Conservation (phyloP, 2,888 invertebrate species). For the Ophion costatus region DNA sequence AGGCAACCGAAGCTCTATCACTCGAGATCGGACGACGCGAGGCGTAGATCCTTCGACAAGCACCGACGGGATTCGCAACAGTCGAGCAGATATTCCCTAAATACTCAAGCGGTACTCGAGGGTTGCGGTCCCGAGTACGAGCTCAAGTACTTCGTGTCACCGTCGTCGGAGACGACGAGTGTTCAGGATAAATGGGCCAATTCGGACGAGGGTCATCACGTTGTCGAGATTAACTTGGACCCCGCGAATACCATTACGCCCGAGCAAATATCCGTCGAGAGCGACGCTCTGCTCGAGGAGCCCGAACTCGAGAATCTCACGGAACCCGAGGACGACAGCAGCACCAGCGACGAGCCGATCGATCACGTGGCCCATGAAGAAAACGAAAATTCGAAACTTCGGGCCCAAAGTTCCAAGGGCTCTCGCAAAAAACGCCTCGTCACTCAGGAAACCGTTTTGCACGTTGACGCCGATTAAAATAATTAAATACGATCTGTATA, state of each 20-base stretch:
- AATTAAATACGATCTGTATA: neutral
- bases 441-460: slow-evolving; percentile 62
- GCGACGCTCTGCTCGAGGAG: slow-evolving; percentile 79
- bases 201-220: slow-evolving; percentile 75
- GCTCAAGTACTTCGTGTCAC: slow-evolving; percentile 77
- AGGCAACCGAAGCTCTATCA: slow-evolving; percentile 79
- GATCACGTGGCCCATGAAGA: slow-evolving; percentile 25
- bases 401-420: slow-evolving; percentile 45
- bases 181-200: slow-evolving; percentile 72
- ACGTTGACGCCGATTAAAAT: slow-evolving; percentile 61
- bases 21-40: slow-evolving; percentile 81
- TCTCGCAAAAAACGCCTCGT: slow-evolving; percentile 62
- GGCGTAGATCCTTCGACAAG: slow-evolving; percentile 79
- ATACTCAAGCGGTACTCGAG: slow-evolving; percentile 75
- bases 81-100: slow-evolving; percentile 76
- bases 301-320: slow-evolving; percentile 79
- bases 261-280: slow-evolving; percentile 74
- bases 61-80: slow-evolving; percentile 76
- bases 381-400: slow-evolving; percentile 23
- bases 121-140: slow-evolving; percentile 73
- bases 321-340: slow-evolving; percentile 72
- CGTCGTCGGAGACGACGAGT: slow-evolving; percentile 73
- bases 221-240: slow-evolving; percentile 75
- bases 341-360: slow-evolving; percentile 8
- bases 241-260: slow-evolving; percentile 65